These are phyloP conservation scores for Corythaeola cristata DNA, from an alignment of 2,113 vertebrate genomes.

Conservation along the genomic window DNA sequence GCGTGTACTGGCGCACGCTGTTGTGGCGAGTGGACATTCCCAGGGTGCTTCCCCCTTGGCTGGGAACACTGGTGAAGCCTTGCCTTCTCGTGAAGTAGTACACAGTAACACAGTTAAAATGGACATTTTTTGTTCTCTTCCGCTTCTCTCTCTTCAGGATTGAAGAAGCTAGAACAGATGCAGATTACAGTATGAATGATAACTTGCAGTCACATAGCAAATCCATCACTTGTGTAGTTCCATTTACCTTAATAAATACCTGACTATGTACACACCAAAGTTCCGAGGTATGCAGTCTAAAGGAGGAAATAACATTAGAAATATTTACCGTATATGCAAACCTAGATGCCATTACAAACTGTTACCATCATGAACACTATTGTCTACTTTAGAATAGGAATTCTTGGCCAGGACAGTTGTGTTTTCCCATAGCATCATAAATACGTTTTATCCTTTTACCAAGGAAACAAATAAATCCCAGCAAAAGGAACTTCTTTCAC, in stretches of 20 bases:
- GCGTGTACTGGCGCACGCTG: constrained; percentile 90
- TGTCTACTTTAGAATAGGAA: neutral
- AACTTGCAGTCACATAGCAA: neutral
- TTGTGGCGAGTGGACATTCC: constrained; percentile 97
- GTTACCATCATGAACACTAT: neutral
- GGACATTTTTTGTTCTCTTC: constrained; percentile 91
- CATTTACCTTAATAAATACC: neutral
- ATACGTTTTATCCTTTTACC: neutral
- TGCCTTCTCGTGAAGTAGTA: constrained; percentile 97
- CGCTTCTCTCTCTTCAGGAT: constrained; percentile 96
- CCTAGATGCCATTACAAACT: neutral
- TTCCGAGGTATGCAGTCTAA: neutral
- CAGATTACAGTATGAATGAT: neutral
- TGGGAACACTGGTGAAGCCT: constrained; percentile 98
- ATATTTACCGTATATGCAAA: neutral
- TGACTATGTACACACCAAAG: neutral
- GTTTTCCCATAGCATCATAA: neutral
- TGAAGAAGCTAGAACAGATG: constrained; percentile 84
- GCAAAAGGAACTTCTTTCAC: neutral
- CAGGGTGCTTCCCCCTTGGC: constrained; percentile 96
- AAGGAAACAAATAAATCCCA: neutral
- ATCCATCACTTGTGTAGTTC: neutral
- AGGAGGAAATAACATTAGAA: neutral
- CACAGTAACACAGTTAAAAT: constrained; percentile 97
- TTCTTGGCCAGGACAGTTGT: neutral